Base-by-base conservation (phyloP, 1,140 invertebrate species). In the Chlorops oryzae region DNA sequence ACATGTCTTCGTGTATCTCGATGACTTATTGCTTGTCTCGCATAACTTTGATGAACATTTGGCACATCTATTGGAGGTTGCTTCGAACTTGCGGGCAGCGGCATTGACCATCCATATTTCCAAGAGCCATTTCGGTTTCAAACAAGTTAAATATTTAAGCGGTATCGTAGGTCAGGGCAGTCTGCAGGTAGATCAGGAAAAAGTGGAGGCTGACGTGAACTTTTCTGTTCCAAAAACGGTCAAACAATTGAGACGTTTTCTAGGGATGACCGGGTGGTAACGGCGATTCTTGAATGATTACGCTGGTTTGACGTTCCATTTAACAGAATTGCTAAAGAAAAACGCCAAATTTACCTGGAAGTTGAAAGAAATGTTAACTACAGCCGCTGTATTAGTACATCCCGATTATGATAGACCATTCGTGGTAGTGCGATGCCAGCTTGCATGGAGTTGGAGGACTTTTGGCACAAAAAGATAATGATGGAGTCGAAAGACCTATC, bases 331-430 rank as follows among this genome's bases (percentile, higher is more conserved):
- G 9, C n/a, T 24, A 24, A 44, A 15, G 27, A 25, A 12, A n/a
- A 44, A 44, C 9, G 3, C 3, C 3, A 44, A 44, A 15, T 44
- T 44, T 28, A 24, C 13, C 27, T 23, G 20, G 23, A 44, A 24
- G n/a, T 28, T 44, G 9, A 44, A 44, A 24, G 13, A 12, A 13
- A 13, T 17, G 17, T 20, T 41, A 5, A 44, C 22, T 20, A 44
- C n/a, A n/a, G n/a, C 3, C n/a, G 42, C 42, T 15, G 23, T 50
- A n/a, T 41, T 41, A 15, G 18, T 28, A 9, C 41, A 21, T 37
- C 56, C 59, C 1, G 50, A 64, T 40, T 61, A 58, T 42, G 15
- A 32, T n/a, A 37, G 53, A 28, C 28, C 45, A 12, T 56, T 56
- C 35, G 35, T 22, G 5, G 23, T 56, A 45, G n/a, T 51, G 47